Evolutionary conservation across 2,113 vertebrate genomes (phyloP).

Genomic region (Petrocephalus microphthalmus): DNA sequence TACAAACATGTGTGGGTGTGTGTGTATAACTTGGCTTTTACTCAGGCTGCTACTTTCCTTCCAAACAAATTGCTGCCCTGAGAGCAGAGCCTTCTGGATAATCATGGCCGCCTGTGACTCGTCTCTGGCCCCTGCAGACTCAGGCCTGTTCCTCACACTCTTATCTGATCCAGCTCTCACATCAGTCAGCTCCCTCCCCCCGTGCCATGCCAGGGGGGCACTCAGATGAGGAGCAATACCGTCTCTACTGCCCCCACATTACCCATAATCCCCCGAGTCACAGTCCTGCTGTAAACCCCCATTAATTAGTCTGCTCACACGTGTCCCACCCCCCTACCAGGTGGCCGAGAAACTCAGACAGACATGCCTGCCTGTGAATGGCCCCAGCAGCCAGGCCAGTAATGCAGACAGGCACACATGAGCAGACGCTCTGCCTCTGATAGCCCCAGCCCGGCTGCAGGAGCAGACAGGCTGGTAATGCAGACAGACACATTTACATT

Average conservation of each 20-base stretch:
- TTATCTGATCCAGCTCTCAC: conserved; percentile 44
- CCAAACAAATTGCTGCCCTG: conserved; percentile 56
- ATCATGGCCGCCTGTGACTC: conserved; percentile 40
- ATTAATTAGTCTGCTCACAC: conserved; percentile 9
- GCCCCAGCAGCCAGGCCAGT: not conserved
- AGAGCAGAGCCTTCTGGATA: conserved; percentile 61
- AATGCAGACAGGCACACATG: conserved; percentile 16
- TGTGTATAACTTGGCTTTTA: conserved; percentile 46
- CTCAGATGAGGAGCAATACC: not conserved
- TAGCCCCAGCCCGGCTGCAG: not conserved
- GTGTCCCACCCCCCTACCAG: not conserved
- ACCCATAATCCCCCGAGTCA: not conserved
- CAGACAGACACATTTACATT: not conserved
- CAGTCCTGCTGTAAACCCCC: not conserved
- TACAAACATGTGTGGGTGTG: not conserved
- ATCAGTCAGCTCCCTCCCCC: not conserved
- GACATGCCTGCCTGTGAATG: conserved; percentile 1
- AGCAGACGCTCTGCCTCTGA: not conserved
- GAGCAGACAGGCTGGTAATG: conserved; percentile 14
- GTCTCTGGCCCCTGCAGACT: conserved; percentile 39
- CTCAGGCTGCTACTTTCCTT: conserved; percentile 55
- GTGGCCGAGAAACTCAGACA: conserved; percentile 19
- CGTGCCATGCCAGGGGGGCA: not conserved
- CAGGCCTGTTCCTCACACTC: conserved; percentile 57
- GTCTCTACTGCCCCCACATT: not conserved